Base-by-base conservation (phyloP, 1,140 invertebrate species). In the Holcopasites calliopsidis region DNA sequence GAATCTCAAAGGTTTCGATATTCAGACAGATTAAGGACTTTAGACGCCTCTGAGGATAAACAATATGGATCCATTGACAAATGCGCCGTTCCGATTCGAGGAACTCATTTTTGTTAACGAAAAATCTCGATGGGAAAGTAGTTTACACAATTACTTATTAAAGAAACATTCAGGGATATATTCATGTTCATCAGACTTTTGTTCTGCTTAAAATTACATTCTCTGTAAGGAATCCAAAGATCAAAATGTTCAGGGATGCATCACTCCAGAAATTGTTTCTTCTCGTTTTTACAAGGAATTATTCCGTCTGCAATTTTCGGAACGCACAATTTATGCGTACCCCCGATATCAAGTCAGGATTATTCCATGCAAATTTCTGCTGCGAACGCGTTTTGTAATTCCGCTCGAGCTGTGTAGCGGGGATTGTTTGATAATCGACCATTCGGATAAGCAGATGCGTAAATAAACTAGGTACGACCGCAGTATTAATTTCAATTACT, bases 391-490 rank as follows among this genome's bases (percentile, higher is more conserved):
- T 47, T 64, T 47, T 47, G 40, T 64, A 64, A 64, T 64, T 64
- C 60, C n/a, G 28, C 5, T 64, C 31, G 31, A 64, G n/a, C 26
- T 13, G 23, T 31, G n/a, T 7, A 18, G 28, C 38, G 16, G 60
- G 49, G 60, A 64, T 64, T 64, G 28, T 64, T 64, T 47, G 60
- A 26, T 64, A 64, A 49, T 64, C 31, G 60, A 64, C 28, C 40
- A 26, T 3, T 3, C 13, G 60, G 18, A 47, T 64, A 47, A 64
- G 44, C 60, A 40, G 2, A 64, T 31, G 28, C 60, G 26, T 16
- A 33, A 64, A 64, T 47, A 64, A 64, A 44, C 60, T 38, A 64
- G 60, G 60, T 64, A 44, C 60, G n/a, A n/a, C 7, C 40, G 26
- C 38, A n/a, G 26, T 47, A 64, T 64, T 47, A 64, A 47, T 64